Percentiles rank a stretch among this genome's conserved stretches.
These are phyloP conservation scores for Drosophila erecta DNA, from an alignment of 1,140 invertebrate species.

Conservation along the genomic window DNA sequence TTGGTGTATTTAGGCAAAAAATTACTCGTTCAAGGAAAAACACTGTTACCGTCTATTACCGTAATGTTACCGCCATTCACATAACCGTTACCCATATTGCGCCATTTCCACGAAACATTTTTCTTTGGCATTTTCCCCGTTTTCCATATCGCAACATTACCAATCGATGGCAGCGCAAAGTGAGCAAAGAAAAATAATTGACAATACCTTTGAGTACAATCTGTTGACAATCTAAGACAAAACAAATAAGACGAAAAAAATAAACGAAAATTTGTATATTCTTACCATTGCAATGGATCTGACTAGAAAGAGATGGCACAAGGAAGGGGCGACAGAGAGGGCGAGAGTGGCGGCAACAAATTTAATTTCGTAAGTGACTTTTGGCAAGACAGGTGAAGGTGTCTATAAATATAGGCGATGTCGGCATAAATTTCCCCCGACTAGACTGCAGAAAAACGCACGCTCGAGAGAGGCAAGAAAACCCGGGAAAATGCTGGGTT, in stretches of 20 bases:
- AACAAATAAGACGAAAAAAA: background rate
- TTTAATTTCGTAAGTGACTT: slow-evolving; percentile 79
- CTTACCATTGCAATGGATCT: slow-evolving; percentile 13
- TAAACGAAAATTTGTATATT: slow-evolving; percentile 19
- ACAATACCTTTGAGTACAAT: slow-evolving; percentile 11
- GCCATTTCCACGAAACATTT: slow-evolving; percentile 13
- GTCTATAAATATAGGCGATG: slow-evolving; percentile 75
- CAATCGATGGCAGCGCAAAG: slow-evolving; percentile 9
- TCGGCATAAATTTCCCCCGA: slow-evolving; percentile 61
- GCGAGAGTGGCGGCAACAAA: slow-evolving; percentile 43
- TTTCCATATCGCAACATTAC: slow-evolving; percentile 6
- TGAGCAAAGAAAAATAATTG: slow-evolving; percentile 32
- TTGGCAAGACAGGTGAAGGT: slow-evolving; percentile 76
- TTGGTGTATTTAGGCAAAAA: background rate
- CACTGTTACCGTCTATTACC: background rate
- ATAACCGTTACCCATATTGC: slow-evolving; percentile 33
- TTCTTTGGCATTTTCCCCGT: slow-evolving; percentile 12
- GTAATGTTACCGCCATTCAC: slow-evolving; percentile 6
- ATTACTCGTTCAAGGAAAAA: background rate
- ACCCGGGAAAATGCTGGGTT: background rate
- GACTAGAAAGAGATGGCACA: slow-evolving; percentile 1
- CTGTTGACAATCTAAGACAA: slow-evolving; percentile 33
- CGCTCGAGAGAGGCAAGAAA: slow-evolving; percentile 1
- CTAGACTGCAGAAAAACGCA: slow-evolving; percentile 9
- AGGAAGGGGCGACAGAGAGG: background rate